Conservation (phyloP, 1,140 invertebrate genomes). For the Dinoponera quadriceps region DNA sequence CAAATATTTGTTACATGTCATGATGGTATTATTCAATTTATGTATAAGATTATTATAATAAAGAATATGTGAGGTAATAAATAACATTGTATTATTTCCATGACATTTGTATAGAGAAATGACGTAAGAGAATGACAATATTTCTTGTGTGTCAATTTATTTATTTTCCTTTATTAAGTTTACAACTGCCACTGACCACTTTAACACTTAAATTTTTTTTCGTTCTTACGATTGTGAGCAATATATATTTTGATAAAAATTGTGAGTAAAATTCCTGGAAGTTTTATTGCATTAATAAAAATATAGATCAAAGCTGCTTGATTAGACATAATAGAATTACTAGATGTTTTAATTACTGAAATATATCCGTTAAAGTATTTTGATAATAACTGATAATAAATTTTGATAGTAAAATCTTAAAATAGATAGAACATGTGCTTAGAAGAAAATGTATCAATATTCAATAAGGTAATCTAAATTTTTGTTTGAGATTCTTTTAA, state of each 20-base stretch:
- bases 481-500: slow-evolving; percentile 18
- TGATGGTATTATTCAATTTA: slow-evolving; percentile 11
- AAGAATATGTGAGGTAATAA: neutral
- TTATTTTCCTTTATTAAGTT: slow-evolving; percentile 37
- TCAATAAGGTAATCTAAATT: slow-evolving; percentile 1
- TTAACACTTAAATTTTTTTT: slow-evolving; percentile 25
- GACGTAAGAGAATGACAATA: neutral
- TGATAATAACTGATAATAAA: too few species aligned
- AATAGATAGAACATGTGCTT: neutral
- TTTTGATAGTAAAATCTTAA: neutral
- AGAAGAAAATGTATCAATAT: neutral
- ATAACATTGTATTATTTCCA: slow-evolving; percentile 3
- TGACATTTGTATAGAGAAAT: neutral
- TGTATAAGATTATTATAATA: slow-evolving; percentile 24
- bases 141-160: slow-evolving; percentile 21
- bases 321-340: too few species aligned
- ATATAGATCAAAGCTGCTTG: too few species aligned
- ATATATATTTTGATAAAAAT: neutral
- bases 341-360: too few species aligned
- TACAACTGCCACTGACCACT: slow-evolving; percentile 23
- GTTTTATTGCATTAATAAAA: slow-evolving; percentile 1
- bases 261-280: slow-evolving; percentile 30
- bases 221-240: neutral
- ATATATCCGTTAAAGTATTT: too few species aligned
- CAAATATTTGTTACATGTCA: neutral